A percentile compares a stretch with the other conserved stretches of the same genome.
Conservation (phyloP, 2,797 vertebrate genomes). For the Poeciliopsis gracilis region DNA sequence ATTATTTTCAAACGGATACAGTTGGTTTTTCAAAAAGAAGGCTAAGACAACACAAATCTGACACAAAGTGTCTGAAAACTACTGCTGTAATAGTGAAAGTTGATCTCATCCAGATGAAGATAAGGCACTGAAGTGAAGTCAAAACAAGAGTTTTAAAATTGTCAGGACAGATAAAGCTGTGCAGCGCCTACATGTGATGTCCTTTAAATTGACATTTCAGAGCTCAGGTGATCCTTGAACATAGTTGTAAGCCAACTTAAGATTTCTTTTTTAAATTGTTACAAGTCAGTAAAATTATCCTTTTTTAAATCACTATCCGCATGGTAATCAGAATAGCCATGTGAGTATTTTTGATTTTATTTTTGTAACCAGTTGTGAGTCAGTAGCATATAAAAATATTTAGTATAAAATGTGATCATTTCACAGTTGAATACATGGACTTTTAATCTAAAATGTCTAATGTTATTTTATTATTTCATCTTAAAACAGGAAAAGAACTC, state of each 20-base stretch:
- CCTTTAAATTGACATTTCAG: conserved; percentile 8
- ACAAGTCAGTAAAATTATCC: background rate
- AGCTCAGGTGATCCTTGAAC: conserved; percentile 17
- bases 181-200: conserved; percentile 2
- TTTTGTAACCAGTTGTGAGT: background rate
- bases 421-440: background rate
- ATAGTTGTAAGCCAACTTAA: background rate
- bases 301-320: background rate
- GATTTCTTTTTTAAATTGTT: background rate
- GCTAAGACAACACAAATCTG: conserved; percentile 11
- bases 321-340: background rate
- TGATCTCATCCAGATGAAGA: conserved; percentile 32
- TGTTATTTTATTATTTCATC: background rate
- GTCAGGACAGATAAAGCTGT: conserved; percentile 3
- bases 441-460: background rate
- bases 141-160: conserved; percentile 34
- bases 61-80: background rate
- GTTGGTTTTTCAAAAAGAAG: background rate
- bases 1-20: background rate
- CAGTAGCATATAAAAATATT: background rate
- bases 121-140: conserved; percentile 39
- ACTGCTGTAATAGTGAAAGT: conserved; percentile 52
- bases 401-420: background rate
- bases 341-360: background rate
- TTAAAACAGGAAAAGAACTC: background rate